Base-by-base conservation (phyloP, 2,797 vertebrate species). In the Enteromius unitaeniatus region DNA sequence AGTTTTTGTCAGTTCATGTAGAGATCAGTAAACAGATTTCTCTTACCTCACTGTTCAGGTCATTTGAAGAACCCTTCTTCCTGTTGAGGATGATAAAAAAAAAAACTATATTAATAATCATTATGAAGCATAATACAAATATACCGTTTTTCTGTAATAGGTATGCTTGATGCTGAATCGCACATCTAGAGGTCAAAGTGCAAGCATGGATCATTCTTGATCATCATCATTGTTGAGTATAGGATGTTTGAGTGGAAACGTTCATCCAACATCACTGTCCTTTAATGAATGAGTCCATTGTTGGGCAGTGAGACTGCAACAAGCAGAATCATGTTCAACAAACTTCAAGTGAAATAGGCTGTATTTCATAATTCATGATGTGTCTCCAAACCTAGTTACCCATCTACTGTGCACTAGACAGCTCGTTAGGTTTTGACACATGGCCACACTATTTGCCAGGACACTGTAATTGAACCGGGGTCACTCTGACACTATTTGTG, bases 21-120 rank as follows among this genome's bases (percentile, higher is more conserved):
- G 19, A 73, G 6, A 23, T 64, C 26, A 37, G 19, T 64, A 19
- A 51, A 70, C 9, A 26, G 3, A 40, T 21, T 17, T 6, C 31
- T 86, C 89, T 94, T 95, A 98, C 98, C 94, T 97, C 96, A 88
- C 92, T 92, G 89, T 88, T 96, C 7, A 88, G 8, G 88, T 28
- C 1, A 88, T 93, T 91, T 0, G 92, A 88, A n/a, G 82, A 84
- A 64, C 84, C 89, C 85, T 91, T 94, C 69, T 68, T 88, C 68
- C 92, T 93, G 87, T n/a, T 77, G 84, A 75, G 6, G 82, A 21
- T 75, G 4, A 65, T 58, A 1, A 3, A 77, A 82, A 4, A 40
- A 4, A 42, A 19, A 49, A 78, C 1, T 64, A 51, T 40, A 19
- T 47, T 47, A 69, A 10, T 62, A 19, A 55, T 19, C 13, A 34